Evolutionary conservation across 2,113 vertebrate genomes (phyloP).

Genomic region (Caretta caretta): DNA sequence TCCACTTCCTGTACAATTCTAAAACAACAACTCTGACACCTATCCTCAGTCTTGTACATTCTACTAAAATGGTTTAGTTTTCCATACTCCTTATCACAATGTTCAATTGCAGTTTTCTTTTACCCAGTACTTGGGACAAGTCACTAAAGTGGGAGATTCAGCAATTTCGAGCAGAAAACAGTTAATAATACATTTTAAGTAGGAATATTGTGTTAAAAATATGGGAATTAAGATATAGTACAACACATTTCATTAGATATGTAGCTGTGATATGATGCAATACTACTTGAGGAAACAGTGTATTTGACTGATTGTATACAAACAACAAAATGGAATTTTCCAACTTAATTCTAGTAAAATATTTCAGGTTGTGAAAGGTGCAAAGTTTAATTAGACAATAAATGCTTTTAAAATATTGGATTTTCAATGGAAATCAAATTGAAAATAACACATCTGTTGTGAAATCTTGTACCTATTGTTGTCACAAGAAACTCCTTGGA

Average conservation of each 20-base stretch:
- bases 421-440: not conserved
- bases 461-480: not conserved
- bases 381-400: not conserved
- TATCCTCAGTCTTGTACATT: not conserved
- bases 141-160: not conserved
- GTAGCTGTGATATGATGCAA: not conserved
- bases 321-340: not conserved
- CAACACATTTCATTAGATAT: not conserved
- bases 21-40: too few relatives aligned
- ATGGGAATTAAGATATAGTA: not conserved
- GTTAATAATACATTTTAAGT: not conserved
- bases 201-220: not conserved
- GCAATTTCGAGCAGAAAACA: not conserved
- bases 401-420: not conserved
- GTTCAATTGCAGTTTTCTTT: not conserved
- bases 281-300: not conserved
- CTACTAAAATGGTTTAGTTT: not conserved
- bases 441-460: not conserved
- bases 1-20: too few relatives aligned
- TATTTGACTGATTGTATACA: not conserved
- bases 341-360: not conserved
- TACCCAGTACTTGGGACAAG: not conserved
- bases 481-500: not conserved
- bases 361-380: not conserved
- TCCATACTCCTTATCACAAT: not conserved